Evolutionary conservation across 2,888 invertebrate species (phyloP).

Genomic region (Aspidiotus rigidus): DNA sequence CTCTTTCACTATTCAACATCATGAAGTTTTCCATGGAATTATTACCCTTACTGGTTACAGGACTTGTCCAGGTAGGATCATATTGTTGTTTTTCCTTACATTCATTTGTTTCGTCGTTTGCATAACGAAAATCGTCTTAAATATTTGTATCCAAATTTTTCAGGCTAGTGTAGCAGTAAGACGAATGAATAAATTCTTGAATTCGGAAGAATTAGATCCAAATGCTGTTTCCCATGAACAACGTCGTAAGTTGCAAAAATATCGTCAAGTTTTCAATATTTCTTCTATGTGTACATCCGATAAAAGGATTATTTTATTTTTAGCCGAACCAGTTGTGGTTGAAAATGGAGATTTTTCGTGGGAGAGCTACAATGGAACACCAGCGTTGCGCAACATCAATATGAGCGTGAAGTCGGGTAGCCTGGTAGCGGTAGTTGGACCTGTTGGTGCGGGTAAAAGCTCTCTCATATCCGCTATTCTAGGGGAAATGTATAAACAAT

Average conservation of each 20-base stretch:
- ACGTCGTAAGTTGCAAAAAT: conserved; percentile 39
- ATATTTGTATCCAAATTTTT: conserved; percentile 36
- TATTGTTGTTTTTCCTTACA: too few species aligned
- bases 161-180: conserved; percentile 49
- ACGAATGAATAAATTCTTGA: conserved; percentile 50
- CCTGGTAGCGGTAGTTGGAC: conserved; percentile 76
- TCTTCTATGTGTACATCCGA: too few species aligned
- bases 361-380: conserved; percentile 55
- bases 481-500: conserved; percentile 79
- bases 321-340: conserved; percentile 69
- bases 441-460: conserved; percentile 81
- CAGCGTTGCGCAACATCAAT: conserved; percentile 65
- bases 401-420: conserved; percentile 56
- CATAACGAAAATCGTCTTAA: conserved; percentile 29
- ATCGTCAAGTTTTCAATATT: background rate
- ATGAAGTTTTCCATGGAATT: conserved; percentile 91
- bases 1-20: conserved; percentile 94
- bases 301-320: conserved; percentile 36
- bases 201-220: conserved; percentile 48
- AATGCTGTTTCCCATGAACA: conserved; percentile 43
- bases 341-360: conserved; percentile 83
- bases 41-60: conserved; percentile 91
- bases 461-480: conserved; percentile 79
- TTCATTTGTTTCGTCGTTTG: background rate
- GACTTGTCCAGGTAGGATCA: conserved; percentile 75